phyloP scores from a whole-genome alignment of 2,888 invertebrate species.

The Microctonus hyperodae region DNA sequence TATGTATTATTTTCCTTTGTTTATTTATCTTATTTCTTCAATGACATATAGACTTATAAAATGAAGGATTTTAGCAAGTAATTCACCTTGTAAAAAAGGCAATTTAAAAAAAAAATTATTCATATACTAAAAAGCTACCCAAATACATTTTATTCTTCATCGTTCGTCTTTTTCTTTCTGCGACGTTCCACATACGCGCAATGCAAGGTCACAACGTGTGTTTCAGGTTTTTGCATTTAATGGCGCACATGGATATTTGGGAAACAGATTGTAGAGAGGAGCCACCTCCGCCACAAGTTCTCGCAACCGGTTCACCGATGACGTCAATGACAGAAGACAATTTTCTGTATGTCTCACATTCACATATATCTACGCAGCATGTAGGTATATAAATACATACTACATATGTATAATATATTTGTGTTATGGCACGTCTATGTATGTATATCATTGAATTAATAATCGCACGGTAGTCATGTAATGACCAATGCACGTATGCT shows the following conservation, averaged over 20 bases:
- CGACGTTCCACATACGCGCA: slow-evolving; percentile 4
- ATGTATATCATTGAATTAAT: background rate
- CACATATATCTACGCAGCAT: background rate
- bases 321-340: slow-evolving; percentile 22
- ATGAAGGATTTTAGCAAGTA: background rate
- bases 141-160: background rate
- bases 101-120: slow-evolving; percentile 3
- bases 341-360: slow-evolving; percentile 7
- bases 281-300: background rate
- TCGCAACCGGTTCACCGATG: slow-evolving; percentile 21
- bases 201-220: slow-evolving; percentile 5
- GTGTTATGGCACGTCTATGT: too few species aligned
- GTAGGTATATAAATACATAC: too few species aligned
- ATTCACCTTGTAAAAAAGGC: slow-evolving; percentile 9
- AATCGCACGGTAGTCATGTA: background rate
- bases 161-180: background rate
- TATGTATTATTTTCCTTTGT: background rate
- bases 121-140: background rate
- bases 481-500: background rate
- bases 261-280: background rate
- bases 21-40: background rate
- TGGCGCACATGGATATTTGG: slow-evolving; percentile 6
- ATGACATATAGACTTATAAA: background rate
- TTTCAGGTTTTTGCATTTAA: slow-evolving; percentile 15
- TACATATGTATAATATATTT: too few species aligned